phyloP scores from a whole-genome alignment of 1,140 invertebrate species.

The Tetramorium parvispinum region DNA sequence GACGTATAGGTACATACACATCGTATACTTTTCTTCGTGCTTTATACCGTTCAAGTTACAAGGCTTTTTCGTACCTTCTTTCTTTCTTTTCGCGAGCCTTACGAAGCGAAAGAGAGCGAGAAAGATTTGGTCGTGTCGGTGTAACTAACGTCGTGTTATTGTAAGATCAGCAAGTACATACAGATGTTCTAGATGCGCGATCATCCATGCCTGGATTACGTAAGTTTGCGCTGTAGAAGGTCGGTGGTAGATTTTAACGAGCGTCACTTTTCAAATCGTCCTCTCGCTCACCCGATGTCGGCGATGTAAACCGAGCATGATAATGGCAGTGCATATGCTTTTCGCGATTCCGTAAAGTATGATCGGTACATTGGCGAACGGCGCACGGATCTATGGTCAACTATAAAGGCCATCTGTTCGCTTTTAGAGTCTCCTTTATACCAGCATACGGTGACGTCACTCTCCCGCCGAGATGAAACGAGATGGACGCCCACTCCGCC shows the following conservation, averaged over 20 bases:
- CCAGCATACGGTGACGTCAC: slow-evolving; percentile 74
- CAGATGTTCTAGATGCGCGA: not conserved
- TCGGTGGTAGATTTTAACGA: not conserved
- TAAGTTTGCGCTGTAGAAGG: not conserved
- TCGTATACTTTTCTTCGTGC: slow-evolving; percentile 12
- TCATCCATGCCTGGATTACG: slow-evolving; percentile 14
- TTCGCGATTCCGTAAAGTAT: slow-evolving; percentile 63
- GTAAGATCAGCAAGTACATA: not conserved
- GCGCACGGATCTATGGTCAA: slow-evolving; percentile 64
- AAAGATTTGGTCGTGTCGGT: not conserved
- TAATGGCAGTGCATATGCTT: slow-evolving; percentile 61
- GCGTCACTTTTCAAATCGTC: not conserved
- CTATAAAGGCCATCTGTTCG: slow-evolving; percentile 81
- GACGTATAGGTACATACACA: not conserved
- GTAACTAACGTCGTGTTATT: not conserved
- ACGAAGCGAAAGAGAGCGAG: not conserved
- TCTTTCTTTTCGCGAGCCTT: not conserved
- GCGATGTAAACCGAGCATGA: not conserved
- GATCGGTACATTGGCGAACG: slow-evolving; percentile 9
- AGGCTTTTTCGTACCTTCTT: not conserved
- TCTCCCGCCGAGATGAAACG: slow-evolving; percentile 72
- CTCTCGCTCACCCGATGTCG: not conserved
- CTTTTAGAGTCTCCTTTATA: slow-evolving; percentile 78
- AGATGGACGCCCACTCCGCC: slow-evolving; percentile 72
- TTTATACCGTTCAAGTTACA: slow-evolving; percentile 10